phyloP scores from a whole-genome alignment of 2,888 invertebrate genomes.

The Clostera curtula region DNA sequence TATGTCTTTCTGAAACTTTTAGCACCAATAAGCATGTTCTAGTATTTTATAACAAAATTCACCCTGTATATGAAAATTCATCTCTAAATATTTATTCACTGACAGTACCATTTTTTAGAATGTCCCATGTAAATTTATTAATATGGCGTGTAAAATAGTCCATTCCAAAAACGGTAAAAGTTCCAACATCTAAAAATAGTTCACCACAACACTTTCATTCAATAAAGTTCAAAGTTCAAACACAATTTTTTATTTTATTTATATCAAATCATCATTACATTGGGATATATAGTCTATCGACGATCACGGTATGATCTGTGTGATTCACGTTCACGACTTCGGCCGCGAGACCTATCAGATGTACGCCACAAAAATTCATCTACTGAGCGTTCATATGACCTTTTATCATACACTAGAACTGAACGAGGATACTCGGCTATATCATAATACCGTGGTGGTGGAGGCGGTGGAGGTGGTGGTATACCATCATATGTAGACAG shows the following conservation, averaged over 20 bases:
- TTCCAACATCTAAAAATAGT: slow-evolving; percentile 32
- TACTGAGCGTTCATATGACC: slow-evolving; percentile 91
- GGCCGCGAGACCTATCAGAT: slow-evolving; percentile 78
- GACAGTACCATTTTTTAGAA: neutral
- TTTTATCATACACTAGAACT: slow-evolving; percentile 79
- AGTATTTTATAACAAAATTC: too few species aligned
- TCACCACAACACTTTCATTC: slow-evolving; percentile 62
- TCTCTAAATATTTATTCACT: neutral
- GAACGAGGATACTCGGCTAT: slow-evolving; percentile 84
- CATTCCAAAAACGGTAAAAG: slow-evolving; percentile 12
- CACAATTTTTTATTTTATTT: slow-evolving; percentile 62
- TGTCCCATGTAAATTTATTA: slow-evolving; percentile 15
- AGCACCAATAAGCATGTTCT: too few species aligned
- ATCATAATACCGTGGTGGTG: slow-evolving; percentile 79
- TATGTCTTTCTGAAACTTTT: slow-evolving; percentile 7
- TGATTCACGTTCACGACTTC: slow-evolving; percentile 74
- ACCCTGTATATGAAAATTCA: neutral
- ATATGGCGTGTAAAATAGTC: slow-evolving; percentile 5
- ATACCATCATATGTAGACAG: slow-evolving; percentile 75
- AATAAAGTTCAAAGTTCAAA: slow-evolving; percentile 73
- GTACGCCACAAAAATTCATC: slow-evolving; percentile 91
- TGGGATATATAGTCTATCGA: slow-evolving; percentile 57
- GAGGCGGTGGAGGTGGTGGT: slow-evolving; percentile 81
- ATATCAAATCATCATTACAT: slow-evolving; percentile 57
- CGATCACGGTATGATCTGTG: slow-evolving; percentile 77